phyloP scores from a whole-genome alignment of 2,797 vertebrate species.

The Silurus aristotelis region DNA sequence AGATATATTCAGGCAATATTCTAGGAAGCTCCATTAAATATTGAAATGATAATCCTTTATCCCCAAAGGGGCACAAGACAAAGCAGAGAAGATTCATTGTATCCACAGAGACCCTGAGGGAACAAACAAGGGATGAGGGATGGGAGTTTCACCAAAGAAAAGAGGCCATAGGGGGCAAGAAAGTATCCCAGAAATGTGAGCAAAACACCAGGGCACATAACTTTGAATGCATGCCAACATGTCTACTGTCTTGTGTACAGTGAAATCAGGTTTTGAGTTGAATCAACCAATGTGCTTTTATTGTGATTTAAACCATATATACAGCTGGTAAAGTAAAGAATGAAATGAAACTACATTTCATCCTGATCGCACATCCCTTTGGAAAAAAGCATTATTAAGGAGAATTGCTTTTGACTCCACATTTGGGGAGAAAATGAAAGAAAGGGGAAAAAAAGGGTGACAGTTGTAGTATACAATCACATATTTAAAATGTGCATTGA shows the following conservation, averaged over 20 bases:
- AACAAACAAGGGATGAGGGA: not conserved
- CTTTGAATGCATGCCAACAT: no score
- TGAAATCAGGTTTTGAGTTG: not conserved
- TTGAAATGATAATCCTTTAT: constrained; percentile 26
- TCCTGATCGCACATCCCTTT: not conserved
- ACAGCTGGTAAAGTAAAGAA: no score
- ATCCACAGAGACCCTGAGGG: not conserved
- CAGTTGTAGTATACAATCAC: not conserved
- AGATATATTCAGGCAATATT: constrained; percentile 10
- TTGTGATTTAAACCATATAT: no score
- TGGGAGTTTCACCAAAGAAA: not conserved
- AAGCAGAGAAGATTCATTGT: constrained; percentile 15
- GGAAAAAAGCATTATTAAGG: not conserved
- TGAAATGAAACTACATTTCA: not conserved
- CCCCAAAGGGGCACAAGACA: not conserved
- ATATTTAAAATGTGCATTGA: not conserved
- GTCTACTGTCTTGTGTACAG: not conserved
- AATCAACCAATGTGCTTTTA: not conserved
- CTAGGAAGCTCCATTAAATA: constrained; percentile 23
- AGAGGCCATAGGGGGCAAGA: not conserved
- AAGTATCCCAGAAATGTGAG: not conserved
- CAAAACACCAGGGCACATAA: not conserved
- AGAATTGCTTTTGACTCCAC: not conserved
- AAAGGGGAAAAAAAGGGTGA: not conserved
- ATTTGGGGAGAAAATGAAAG: no score